Evolutionary conservation across 2,888 invertebrate genomes (phyloP), one percentile per base, ranked within the genome.

Genomic region (Myathropa florea): DNA sequence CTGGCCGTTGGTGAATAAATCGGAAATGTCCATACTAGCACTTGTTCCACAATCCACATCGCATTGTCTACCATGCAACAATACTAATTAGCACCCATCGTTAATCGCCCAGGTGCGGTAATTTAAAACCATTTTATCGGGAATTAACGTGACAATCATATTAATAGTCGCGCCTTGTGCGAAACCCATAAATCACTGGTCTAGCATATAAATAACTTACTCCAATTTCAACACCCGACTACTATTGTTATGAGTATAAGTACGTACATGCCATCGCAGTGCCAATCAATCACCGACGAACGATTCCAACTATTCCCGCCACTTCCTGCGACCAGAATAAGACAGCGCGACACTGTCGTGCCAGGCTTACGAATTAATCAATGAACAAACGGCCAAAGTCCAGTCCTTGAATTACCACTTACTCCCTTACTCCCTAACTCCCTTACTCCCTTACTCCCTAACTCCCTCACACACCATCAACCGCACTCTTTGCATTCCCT

Each of bases 51-150:
- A 39, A 57, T 71, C 53, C 71, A 70, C 60, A 76, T 65, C 67
- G 72, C 63, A 71, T 75, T 39, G 28, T 60, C 39, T 46, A 64
- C 63, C 73, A 53, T 68, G 59, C 75, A 57, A 57, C 53, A 18
- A 60, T 39, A 72, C 78, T 86, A 71, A 86, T 86, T 78, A 73
- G 83, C 83, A 75, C 39, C 78, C 83, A 86, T 83, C 83, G 78
- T 71, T 75, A 67, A 78, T 75, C 86, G 75, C 61, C 73, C 86
- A 86, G 86, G 86, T 86, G 86, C 86, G 83, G 83, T 87, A 83
- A 88, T 88, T 88, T 83, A 89, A 81, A 88, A 82, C 68, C 72
- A 79, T 83, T 87, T 88, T 81, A 84, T 88, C 80, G 77, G 73
- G 80, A 84, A 78, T 70, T 71, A 80, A 72, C 65, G 75, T 82